Evolutionary conservation across 2,113 vertebrate genomes (phyloP), one percentile per base, ranked within the genome.

Genomic region (Acrocephalus arundinaceus): DNA sequence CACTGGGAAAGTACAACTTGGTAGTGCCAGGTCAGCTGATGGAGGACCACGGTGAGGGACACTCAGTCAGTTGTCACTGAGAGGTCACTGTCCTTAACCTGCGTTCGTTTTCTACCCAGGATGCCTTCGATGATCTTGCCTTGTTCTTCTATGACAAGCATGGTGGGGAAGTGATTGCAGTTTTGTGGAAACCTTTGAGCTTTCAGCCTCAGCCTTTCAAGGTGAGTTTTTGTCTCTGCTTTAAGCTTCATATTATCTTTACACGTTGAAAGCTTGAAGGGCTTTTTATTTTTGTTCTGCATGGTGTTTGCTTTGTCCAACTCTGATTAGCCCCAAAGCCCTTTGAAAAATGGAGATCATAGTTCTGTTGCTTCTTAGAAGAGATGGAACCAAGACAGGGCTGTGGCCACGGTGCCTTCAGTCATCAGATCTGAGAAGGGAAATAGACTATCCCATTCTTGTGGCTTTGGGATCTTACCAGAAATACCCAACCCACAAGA

Each of bases 61-160:
- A 55, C 20, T 58, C 5, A 9, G 6, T 20, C 22, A 8, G 14
- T 46, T 65, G 41, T 52, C 13, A 31, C 13, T 25, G 13, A 51
- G 15, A 13, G 2, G 2, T 71, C 37, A 27, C 18, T 52, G 39
- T 52, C 33, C 15, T 61, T 77, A 61, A 51, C 19, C 21, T 79
- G 24, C 61, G 5, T 84, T 59, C 85, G 23, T 88, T 71, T 82
- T 94, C 61, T 75, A 41, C 37, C 37, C 88, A 99, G 99, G 98
- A 98, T 5, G 97, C 98, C 39, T 99, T 99, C 28, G 97, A 97
- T 33, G 98, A 99, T 90, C 93, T 99, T 7, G 99, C 99, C 4
- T 97, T 99, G 71, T 99, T 99, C 94, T 99, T 99, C 98, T 98
- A 98, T 17, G 99, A 99, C 97, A 98, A 98, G 22, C 98, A 98